phyloP scores from a whole-genome alignment of 30 jellyfish, hydroid and myxozoan genomes.

The Cassiopea andromeda region DNA sequence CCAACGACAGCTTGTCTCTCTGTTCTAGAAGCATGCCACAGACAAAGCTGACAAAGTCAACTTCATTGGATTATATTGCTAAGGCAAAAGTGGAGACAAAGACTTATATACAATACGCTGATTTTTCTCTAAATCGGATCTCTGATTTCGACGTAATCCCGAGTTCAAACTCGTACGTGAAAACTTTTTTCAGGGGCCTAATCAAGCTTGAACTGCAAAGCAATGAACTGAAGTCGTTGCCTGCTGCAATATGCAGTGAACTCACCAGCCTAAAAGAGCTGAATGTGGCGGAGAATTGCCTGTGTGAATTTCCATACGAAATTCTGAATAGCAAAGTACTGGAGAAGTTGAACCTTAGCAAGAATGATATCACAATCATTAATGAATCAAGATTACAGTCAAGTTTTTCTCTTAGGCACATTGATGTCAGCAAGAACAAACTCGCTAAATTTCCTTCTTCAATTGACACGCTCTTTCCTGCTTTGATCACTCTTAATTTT shows the following conservation, averaged over 20 bases:
- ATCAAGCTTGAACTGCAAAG: conserved; percentile 73
- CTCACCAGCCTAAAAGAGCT: conserved; percentile 61
- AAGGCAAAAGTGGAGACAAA: conserved; percentile 19
- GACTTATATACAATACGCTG: conserved; percentile 70
- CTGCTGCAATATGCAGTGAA: conserved; percentile 39
- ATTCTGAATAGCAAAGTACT: conserved; percentile 51
- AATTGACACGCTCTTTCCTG: conserved; percentile 73
- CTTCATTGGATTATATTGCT: conserved; percentile 3
- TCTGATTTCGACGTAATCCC: conserved; percentile 51
- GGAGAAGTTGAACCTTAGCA: conserved; percentile 60
- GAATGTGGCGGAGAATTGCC: conserved; percentile 48
- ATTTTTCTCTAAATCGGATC: conserved; percentile 78
- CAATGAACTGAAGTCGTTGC: conserved; percentile 58
- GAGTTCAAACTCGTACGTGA: conserved; percentile 15
- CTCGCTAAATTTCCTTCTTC: conserved; percentile 73
- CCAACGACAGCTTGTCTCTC: conserved; percentile 19
- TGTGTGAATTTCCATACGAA: conserved; percentile 77
- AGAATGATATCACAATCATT: conserved; percentile 46
- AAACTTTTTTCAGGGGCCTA: conserved; percentile 63
- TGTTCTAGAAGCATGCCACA: not conserved
- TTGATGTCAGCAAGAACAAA: conserved; percentile 70
- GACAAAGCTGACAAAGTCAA: conserved; percentile 3
- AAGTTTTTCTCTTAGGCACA: conserved; percentile 33
- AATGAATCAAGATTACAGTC: conserved; percentile 22
- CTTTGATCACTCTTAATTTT: conserved; percentile 48